These are phyloP conservation scores for Calcarius ornatus DNA, from an alignment of 2,113 vertebrate genomes.

Conservation along the genomic window DNA sequence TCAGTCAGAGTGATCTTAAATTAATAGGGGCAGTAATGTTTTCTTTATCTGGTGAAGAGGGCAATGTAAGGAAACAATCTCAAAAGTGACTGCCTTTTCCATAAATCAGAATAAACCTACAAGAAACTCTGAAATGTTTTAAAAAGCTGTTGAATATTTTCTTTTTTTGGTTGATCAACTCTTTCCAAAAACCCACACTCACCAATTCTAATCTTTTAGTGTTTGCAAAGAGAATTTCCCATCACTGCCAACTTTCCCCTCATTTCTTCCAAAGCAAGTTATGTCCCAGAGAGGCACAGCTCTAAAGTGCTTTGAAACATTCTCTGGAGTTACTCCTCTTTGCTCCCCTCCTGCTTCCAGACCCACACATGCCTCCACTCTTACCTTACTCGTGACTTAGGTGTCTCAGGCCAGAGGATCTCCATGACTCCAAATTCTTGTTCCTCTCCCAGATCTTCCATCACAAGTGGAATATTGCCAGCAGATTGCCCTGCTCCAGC, in stretches of 20 bases:
- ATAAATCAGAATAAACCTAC: not conserved
- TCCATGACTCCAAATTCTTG: not conserved
- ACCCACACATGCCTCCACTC: not conserved
- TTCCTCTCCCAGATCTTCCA: not conserved
- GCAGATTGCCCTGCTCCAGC: not conserved
- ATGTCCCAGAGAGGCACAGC: not conserved
- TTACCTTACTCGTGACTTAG: rapidly evolving
- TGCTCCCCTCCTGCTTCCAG: not conserved
- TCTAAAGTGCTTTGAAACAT: not conserved
- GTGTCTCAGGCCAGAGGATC: not conserved
- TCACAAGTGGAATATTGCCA: not conserved
- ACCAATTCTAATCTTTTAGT: not conserved
- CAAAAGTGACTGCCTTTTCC: not conserved
- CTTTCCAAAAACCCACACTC: not conserved
- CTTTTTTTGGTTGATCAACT: not conserved
- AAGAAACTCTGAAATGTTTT: not conserved
- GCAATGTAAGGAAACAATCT: not conserved
- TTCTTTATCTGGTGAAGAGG: not conserved
- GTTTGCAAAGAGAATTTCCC: not conserved
- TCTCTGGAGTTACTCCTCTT: not conserved
- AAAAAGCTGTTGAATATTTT: not conserved
- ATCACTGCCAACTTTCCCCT: not conserved
- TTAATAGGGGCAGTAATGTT: not conserved
- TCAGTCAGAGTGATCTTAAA: not conserved
- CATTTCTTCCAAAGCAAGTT: not conserved